These are phyloP conservation scores for Hermaeophaga mercurialis DNA, from an alignment of 2,888 invertebrate genomes.

Conservation along the genomic window DNA sequence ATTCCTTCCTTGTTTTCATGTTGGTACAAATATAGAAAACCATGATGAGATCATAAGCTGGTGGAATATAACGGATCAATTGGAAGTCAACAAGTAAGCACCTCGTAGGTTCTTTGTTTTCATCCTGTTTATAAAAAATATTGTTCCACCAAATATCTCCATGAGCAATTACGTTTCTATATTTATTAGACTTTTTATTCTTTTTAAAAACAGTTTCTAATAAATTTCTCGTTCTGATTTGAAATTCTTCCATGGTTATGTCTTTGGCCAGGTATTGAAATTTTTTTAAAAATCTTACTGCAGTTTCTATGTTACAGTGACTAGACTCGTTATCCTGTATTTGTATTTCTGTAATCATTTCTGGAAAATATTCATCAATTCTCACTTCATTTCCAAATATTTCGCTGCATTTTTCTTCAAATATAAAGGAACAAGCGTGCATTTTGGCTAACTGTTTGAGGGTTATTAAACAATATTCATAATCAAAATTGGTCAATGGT, in stretches of 20 bases:
- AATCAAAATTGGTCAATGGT: background rate
- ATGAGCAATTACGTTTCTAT: conserved; percentile 1
- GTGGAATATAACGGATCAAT: background rate
- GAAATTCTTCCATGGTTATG: conserved; percentile 1
- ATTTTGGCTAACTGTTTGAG: conserved; percentile 1
- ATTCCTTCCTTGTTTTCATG: background rate
- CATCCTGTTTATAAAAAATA: conserved; percentile 1
- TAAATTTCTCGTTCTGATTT: background rate
- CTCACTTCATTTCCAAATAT: background rate
- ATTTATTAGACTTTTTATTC: background rate
- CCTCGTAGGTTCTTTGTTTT: background rate
- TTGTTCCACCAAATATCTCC: conserved; percentile 2
- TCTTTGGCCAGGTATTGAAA: background rate
- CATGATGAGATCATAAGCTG: background rate
- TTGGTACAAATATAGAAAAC: background rate
- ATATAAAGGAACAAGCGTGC: background rate
- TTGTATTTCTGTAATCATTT: background rate
- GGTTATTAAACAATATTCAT: background rate
- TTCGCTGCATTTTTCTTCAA: background rate
- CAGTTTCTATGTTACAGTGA: background rate
- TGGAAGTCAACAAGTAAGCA: background rate
- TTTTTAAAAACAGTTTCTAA: background rate
- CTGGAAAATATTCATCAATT: conserved; percentile 5
- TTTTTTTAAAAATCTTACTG: background rate
- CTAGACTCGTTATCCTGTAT: background rate